phyloP scores from a whole-genome alignment of 23 tunicate genomes.

The Trididemnum miniatum region DNA sequence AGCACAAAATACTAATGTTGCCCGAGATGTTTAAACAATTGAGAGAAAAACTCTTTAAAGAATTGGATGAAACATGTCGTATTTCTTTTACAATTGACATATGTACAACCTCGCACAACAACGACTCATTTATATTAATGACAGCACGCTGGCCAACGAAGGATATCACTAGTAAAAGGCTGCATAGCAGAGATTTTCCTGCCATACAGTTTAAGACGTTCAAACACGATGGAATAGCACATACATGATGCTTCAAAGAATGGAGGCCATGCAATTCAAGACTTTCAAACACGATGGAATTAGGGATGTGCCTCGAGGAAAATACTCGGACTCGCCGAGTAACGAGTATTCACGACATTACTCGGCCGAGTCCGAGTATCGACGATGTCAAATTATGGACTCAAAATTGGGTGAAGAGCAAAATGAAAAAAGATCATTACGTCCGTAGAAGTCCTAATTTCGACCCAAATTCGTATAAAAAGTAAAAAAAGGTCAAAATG shows the following conservation, averaged over 20 bases:
- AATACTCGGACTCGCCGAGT: no score
- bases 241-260: not conserved
- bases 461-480: no score
- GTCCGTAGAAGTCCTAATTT: no score
- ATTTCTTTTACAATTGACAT: not conserved
- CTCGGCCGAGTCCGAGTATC: no score
- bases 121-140: not conserved
- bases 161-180: not conserved
- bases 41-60: not conserved
- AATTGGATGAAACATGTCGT: not conserved
- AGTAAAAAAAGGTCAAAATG: no score
- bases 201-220: not conserved
- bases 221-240: constrained; percentile 6
- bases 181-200: not conserved
- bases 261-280: not conserved
- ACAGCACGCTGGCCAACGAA: not conserved
- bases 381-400: no score
- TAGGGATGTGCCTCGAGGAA: no score
- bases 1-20: not conserved
- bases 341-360: no score
- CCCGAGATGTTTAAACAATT: not conserved
- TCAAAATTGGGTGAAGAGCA: no score
- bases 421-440: no score
- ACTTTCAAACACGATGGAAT: not conserved
- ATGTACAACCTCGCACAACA: not conserved